Evolutionary conservation across 2,797 vertebrate species (phyloP), one percentile per base, ranked within the genome.

Genomic region (Gambelia wislizenii): DNA sequence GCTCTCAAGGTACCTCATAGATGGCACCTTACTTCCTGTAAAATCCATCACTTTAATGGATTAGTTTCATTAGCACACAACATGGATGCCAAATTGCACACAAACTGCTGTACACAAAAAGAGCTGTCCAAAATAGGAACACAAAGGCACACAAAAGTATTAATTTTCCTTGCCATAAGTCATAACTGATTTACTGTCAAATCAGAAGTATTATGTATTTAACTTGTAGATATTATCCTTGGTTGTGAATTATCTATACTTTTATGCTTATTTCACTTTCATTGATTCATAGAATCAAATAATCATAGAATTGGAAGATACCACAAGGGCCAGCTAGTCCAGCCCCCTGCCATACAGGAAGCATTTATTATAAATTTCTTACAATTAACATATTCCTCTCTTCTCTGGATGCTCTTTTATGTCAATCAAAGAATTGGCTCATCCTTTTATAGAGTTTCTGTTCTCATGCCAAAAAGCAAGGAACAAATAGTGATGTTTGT

Each of bases 361-460:
- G n/a, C n/a, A 81, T 87, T 36, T 78, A 27, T 69, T 79, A 83
- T 78, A 39, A 30, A 64, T 79, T 59, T 72, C 52, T 82, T 72
- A 72, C 61, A 81, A 39, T 72, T 4, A 78, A 86, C 33, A 72
- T 36, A 1, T 20, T 33, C 39, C 4, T 20, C 52, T 20, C 16
- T 52, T 20, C 16, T 39, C 22, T 14, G 30, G 42, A 76, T 52
- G 30, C 49, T 49, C 56, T 64, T n/a, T 27, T 36, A 22, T 36
- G 22, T 33, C 44, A 64, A 30, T 18, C 33, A 54, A 18, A n/a
- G n/a, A 39, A 89, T 36, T 49, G 59, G n/a, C 4, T 49, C 44
- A 25, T 47, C 42, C 7, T 72, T 18, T 79, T 83, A 33, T 20
- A 69, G n/a, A 25, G 33, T 67, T 78, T 84, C 61, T n/a, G 18